Evolutionary conservation across 1,140 invertebrate genomes (phyloP), one percentile per base, ranked within the genome.

Genomic region (Aphelenchoides fujianensis): DNA sequence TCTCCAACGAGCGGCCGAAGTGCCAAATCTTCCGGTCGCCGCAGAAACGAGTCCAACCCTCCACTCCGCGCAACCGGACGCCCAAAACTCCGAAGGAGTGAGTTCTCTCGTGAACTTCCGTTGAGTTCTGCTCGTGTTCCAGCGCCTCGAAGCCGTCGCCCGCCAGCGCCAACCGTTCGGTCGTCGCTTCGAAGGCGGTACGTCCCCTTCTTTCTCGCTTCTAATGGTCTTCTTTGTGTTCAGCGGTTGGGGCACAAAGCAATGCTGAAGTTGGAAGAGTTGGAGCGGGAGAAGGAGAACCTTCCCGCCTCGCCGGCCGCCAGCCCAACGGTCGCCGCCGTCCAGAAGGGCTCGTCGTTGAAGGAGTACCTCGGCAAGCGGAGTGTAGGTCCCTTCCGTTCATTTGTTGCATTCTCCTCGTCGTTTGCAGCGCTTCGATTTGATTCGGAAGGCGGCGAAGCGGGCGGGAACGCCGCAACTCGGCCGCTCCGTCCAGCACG

Each of bases 1-100:
- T 52, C 19, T 63, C 53, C 16, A 75, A 77, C 36, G n/a, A n/a
- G n/a, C n/a, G 30, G 61, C 23, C 71, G 70, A 9, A 27, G 37
- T 23, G 31, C 63, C 70, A 53, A 36, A n/a, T n/a, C 30, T 30
- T 19, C 71, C 62, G 31, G 52, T 32, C 54, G 30, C 37, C 36
- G 59, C 68, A n/a, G 30, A 59, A 41, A n/a, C n/a, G n/a, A 16
- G 16, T n/a, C 34, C 12, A 63, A 3, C 61, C 23, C 16, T 31
- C 19, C 62, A 66, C 61, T 5, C n/a, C 79, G 34, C 63, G 62
- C 5, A 32, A 55, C 32, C 54, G 73, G 27, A 34, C 63, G 2
- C n/a, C n/a, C n/a, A n/a, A n/a, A n/a, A n/a, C n/a, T n/a, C n/a
- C n/a, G n/a, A n/a, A n/a, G n/a, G n/a, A n/a, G n/a, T n/a, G n/a